A percentile compares a stretch with the other conserved stretches of the same genome.
These are phyloP conservation scores for Malthinus flaveolus DNA, from an alignment of 2,888 invertebrate species.

Conservation along the genomic window DNA sequence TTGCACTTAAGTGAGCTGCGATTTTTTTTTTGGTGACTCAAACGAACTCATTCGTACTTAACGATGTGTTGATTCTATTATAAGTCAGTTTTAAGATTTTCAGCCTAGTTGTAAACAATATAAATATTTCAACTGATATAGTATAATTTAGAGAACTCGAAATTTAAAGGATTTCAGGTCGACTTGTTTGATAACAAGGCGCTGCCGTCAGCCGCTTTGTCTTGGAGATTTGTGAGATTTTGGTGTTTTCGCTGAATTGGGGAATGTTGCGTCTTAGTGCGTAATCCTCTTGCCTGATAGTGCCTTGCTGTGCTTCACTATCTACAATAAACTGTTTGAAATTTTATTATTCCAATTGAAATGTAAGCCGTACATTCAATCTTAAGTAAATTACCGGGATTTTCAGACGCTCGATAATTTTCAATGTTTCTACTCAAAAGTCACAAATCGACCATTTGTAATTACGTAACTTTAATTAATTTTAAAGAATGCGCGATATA, in stretches of 20 bases:
- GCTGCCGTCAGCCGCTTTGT: conserved; percentile 36
- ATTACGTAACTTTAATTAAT: conserved; percentile 4
- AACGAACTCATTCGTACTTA: too few relatives aligned
- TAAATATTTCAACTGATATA: background rate
- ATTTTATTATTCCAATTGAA: conserved; percentile 6
- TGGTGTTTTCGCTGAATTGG: conserved; percentile 34
- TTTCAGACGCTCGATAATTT: background rate
- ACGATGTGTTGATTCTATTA: too few relatives aligned
- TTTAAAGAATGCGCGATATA: conserved; percentile 1
- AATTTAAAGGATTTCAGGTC: conserved; percentile 43
- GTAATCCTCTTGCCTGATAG: conserved; percentile 34
- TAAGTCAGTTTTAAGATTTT: too few relatives aligned
- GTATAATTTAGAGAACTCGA: conserved; percentile 36
- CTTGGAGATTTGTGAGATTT: conserved; percentile 37
- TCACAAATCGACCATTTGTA: background rate
- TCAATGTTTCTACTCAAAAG: background rate
- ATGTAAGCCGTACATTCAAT: background rate
- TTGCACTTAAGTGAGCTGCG: too few relatives aligned
- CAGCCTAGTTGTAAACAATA: too few relatives aligned
- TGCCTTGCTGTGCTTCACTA: conserved; percentile 32
- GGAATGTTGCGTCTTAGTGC: conserved; percentile 32
- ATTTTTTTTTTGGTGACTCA: too few relatives aligned
- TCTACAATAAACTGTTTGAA: conserved; percentile 22
- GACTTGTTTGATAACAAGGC: conserved; percentile 44
- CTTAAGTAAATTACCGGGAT: background rate